phyloP scores from a whole-genome alignment of 2,888 invertebrate genomes.

The Cantharis flavilabris region DNA sequence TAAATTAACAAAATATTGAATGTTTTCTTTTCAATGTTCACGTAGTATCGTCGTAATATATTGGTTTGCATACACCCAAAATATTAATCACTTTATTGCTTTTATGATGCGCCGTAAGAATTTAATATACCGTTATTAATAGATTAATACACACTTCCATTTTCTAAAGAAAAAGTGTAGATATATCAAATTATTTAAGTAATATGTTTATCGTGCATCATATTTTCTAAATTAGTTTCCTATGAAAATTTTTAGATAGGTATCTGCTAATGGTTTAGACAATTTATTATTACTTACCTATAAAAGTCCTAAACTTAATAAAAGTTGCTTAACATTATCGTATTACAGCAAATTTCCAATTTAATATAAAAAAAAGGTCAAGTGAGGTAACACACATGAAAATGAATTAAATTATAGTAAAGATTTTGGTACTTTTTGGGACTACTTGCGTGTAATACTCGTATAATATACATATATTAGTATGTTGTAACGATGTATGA shows the following conservation, averaged over 20 bases:
- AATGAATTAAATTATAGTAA: no score
- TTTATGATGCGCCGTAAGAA: neutral
- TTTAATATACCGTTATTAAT: neutral
- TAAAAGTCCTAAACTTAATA: neutral
- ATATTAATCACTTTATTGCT: neutral
- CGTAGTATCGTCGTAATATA: no score
- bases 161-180: neutral
- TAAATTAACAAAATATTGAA: no score
- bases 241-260: neutral
- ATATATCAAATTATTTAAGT: neutral
- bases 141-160: neutral
- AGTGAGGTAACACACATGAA: neutral
- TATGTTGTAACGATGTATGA: no score
- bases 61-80: no score
- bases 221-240: neutral
- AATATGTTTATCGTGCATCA: neutral
- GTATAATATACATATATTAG: no score
- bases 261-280: neutral
- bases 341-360: neutral
- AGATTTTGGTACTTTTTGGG: no score
- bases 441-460: no score
- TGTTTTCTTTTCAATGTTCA: no score
- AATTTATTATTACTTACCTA: neutral
- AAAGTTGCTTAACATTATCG: neutral
- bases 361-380: neutral